Base-by-base conservation (phyloP, 1,140 invertebrate species). In the Melanaphis sacchari region DNA sequence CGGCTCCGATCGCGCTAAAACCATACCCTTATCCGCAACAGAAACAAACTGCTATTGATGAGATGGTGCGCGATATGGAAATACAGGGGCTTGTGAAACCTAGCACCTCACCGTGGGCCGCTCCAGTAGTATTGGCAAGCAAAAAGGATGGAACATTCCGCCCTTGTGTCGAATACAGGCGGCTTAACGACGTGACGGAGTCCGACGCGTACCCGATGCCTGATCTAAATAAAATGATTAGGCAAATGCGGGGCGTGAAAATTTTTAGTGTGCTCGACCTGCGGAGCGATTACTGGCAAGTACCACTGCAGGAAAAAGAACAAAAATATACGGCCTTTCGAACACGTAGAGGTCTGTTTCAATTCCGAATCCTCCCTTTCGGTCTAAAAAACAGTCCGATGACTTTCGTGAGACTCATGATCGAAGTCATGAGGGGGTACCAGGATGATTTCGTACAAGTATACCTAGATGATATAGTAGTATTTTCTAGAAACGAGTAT, bases 101-200 rank as follows among this genome's bases (percentile, higher is more conserved):
- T 0, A 89, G 49, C 36, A 90, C n/a, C 21, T 90, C 49, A 2
- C 11, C 49, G 8, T 59, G 49, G 88, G 43, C 88, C 7, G 49
- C 88, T 0, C 36, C 43, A 24, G 31, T 90, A 49, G 88, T 90
- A 22, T 38, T 81, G 0, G 94, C 94, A 59, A 96, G 96, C 94
- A 95, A 95, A 94, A 94, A 96, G 94, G 95, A 46, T 15, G 95
- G 88, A 89, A 94, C 76, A 87, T 94, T 40, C 94, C 94, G 95
- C 93, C 93, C 96, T 93, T 96, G 95, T 94, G 94, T 94, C 1
- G 95, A 96, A 94, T 96, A 95, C 93, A 81, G 96, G 46, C 94
- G 46, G 15, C 87, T 89, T 15, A 52, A 89, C 31, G 87, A 52
- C 6, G 41, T 89, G 5, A 89, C 43, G 0, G 87, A 89, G 36